Conservation (phyloP, 2,113 vertebrate species). For the Eurypyga helias region DNA sequence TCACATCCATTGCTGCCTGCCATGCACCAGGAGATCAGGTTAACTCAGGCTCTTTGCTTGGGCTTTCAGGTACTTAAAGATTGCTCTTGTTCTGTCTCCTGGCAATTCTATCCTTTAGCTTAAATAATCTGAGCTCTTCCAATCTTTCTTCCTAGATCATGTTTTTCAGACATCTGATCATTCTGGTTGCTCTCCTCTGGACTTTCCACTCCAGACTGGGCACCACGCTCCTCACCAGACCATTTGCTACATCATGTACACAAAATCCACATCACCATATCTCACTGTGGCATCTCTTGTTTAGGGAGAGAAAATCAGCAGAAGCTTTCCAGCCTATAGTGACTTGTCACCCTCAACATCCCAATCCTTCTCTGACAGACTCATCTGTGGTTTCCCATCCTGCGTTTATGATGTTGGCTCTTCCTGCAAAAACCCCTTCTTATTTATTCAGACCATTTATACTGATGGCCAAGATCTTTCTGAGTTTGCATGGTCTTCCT, state of each 20-base stretch:
- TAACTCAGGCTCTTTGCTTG: neutral
- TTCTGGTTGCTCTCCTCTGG: neutral
- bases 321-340: neutral
- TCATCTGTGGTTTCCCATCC: neutral
- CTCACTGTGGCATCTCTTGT: neutral
- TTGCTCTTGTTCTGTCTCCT: neutral
- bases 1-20: neutral
- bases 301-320: neutral
- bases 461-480: neutral
- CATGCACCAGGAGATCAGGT: neutral
- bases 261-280: neutral
- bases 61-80: neutral
- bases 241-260: neutral
- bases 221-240: accelerated
- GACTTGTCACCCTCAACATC: neutral
- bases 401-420: neutral
- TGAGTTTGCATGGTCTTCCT: neutral
- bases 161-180: neutral
- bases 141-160: neutral
- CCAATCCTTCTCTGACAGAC: neutral
- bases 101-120: neutral
- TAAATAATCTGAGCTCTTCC: neutral
- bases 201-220: neutral
- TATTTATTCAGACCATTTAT: neutral
- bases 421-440: neutral